phyloP scores from a whole-genome alignment of 2,113 vertebrate genomes.

The Paratilapia polleni region DNA sequence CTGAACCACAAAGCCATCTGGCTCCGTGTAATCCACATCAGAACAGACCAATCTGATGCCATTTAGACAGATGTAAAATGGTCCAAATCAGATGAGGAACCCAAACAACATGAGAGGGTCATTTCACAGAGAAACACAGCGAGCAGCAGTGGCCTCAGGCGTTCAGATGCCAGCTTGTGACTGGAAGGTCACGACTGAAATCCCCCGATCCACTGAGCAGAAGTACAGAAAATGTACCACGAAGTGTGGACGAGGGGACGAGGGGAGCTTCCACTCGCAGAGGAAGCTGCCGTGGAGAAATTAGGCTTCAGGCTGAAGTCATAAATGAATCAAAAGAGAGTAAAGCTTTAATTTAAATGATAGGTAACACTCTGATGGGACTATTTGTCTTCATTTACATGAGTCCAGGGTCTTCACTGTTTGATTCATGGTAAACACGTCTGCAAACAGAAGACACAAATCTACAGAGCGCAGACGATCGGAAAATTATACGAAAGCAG shows the following conservation, averaged over 20 bases:
- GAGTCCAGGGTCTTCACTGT: too few species aligned
- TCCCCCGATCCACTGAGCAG: background rate
- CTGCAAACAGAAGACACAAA: background rate
- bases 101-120: constrained; percentile 43
- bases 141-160: background rate
- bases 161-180: constrained; percentile 23
- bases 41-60: constrained; percentile 14
- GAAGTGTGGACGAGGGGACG: background rate
- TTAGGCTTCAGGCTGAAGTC: background rate
- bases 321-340: background rate
- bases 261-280: background rate
- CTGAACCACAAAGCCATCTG: constrained; percentile 52
- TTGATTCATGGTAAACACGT: background rate
- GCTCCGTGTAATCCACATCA: constrained; percentile 44
- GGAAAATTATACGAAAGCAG: background rate
- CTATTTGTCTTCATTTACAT: background rate
- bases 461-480: background rate
- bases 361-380: too few species aligned
- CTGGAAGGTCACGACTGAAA: constrained; percentile 9
- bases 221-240: background rate
- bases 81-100: constrained; percentile 22
- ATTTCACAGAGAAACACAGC: constrained; percentile 18
- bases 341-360: too few species aligned
- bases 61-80: constrained; percentile 37
- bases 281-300: background rate